Evolutionary conservation across 2,888 invertebrate genomes (phyloP).

Genomic region (Volucella bombylans): DNA sequence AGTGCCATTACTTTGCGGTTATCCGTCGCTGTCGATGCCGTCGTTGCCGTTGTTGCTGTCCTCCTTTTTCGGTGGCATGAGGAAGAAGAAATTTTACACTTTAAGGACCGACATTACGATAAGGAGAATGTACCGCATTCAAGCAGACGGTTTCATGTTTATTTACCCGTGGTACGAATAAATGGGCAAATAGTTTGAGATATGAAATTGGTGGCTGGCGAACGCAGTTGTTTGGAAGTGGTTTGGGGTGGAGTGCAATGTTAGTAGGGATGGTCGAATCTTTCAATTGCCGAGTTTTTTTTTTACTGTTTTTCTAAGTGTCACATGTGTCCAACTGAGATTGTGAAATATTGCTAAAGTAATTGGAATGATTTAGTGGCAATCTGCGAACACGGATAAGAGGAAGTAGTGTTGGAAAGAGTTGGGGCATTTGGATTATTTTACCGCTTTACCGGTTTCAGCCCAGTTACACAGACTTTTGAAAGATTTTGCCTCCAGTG

Average conservation of each 20-base stretch:
- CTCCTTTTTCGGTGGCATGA: neutral
- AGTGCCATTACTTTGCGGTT: conserved; percentile 69
- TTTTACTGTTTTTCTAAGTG: conserved; percentile 6
- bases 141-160: conserved; percentile 55
- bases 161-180: conserved; percentile 41
- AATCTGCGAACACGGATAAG: neutral
- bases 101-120: conserved; percentile 36
- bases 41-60: too few relatives aligned
- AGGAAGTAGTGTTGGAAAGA: too few relatives aligned
- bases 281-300: conserved; percentile 7
- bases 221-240: neutral
- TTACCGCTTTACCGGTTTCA: too few relatives aligned
- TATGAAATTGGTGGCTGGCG: conserved; percentile 46
- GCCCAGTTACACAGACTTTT: too few relatives aligned
- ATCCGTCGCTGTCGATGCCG: conserved; percentile 35
- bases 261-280: neutral
- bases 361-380: conserved; percentile 29
- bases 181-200: conserved; percentile 30
- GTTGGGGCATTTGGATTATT: too few relatives aligned
- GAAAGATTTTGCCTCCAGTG: too few relatives aligned
- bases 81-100: conserved; percentile 45
- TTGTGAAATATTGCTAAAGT: conserved; percentile 41
- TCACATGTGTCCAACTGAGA: conserved; percentile 28
- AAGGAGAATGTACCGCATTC: conserved; percentile 37
- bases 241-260: conserved; percentile 19